Evolutionary conservation across 1,140 invertebrate genomes (phyloP), one percentile per base, ranked within the genome.

Genomic region (Micrasema longulum): DNA sequence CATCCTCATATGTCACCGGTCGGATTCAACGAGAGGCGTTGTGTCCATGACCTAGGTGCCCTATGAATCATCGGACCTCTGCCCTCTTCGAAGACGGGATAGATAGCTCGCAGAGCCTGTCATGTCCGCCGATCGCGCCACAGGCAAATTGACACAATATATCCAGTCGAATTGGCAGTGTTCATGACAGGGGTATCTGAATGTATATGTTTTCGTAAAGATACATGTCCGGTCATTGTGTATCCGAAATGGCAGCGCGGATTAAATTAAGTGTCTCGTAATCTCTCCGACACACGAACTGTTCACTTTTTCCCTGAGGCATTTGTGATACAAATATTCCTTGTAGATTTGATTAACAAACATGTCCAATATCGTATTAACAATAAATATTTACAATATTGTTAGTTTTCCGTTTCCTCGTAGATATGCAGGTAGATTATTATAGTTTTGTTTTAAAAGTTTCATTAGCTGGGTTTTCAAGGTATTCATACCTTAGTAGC

Each of bases 131-230:
- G 18, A 22, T 4, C 43, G 41, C 18, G 18, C 16, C 26, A 10
- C 55, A 16, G 14, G 55, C 55, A 38, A 60, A 60, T 18, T 43
- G 55, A 60, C 36, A 41, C 36, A 60, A 43, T 60, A 60, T 60
- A 43, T 60, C 10, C 14, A 31, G 10, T 53, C 7, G n/a, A 60
- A 60, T 55, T 43, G 55, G 55, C 36, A 6, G 36, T 43, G 36
- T 60, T 60, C 7, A 5, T 43, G 48, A 52, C 48, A 52, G 20
- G 48, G 48, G 48, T 20, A 52, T 22, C 48, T 12, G 35, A 1
- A 10, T 60, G 18, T 60, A 22, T 22, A 22, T 60, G n/a, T 60
- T 55, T 60, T 53, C 0, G 18, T 22, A 60, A 60, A 60, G 35
- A 60, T 31, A 36, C 52, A 12, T 20, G 36, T 20, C 55, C 6